Conservation (phyloP, 2,888 invertebrate genomes). For the Meandrusa payeni region DNA sequence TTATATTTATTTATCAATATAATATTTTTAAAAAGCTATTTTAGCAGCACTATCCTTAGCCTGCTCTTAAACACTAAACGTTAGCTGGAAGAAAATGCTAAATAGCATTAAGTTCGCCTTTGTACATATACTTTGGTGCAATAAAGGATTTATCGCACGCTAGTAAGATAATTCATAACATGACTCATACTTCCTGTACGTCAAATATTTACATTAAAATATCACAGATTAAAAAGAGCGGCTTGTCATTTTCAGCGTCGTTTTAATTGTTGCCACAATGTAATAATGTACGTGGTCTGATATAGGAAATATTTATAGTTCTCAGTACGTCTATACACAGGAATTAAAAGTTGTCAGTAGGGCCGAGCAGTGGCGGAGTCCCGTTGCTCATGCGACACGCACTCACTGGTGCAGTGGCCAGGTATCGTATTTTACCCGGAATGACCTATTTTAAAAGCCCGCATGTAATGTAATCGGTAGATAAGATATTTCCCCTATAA, state of each 20-base stretch:
- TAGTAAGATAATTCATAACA: too few relatives aligned
- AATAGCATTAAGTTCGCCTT: too few relatives aligned
- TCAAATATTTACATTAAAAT: too few relatives aligned
- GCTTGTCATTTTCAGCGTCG: neutral
- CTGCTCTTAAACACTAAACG: too few relatives aligned
- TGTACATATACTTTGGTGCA: too few relatives aligned
- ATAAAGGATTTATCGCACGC: too few relatives aligned
- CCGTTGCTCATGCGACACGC: slow-evolving; percentile 45
- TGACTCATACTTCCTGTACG: too few relatives aligned
- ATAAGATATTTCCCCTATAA: too few relatives aligned
- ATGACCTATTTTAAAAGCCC: slow-evolving; percentile 29
- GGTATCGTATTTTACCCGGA: slow-evolving; percentile 29
- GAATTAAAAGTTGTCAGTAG: slow-evolving; percentile 51
- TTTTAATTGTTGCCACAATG: neutral
- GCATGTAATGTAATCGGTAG: slow-evolving; percentile 29
- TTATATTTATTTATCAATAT: too few relatives aligned
- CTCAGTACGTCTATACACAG: slow-evolving; percentile 42
- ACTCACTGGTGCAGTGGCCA: slow-evolving; percentile 28
- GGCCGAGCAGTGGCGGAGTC: slow-evolving; percentile 46
- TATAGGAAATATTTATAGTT: slow-evolving; percentile 28
- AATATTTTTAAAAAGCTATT: too few relatives aligned
- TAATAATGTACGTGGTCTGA: neutral
- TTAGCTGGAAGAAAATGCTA: too few relatives aligned
- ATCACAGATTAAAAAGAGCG: neutral
- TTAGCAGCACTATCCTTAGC: too few relatives aligned